These are phyloP conservation scores for Ctenopoma kingsleyae DNA, from an alignment of 2,797 vertebrate genomes.

Conservation along the genomic window DNA sequence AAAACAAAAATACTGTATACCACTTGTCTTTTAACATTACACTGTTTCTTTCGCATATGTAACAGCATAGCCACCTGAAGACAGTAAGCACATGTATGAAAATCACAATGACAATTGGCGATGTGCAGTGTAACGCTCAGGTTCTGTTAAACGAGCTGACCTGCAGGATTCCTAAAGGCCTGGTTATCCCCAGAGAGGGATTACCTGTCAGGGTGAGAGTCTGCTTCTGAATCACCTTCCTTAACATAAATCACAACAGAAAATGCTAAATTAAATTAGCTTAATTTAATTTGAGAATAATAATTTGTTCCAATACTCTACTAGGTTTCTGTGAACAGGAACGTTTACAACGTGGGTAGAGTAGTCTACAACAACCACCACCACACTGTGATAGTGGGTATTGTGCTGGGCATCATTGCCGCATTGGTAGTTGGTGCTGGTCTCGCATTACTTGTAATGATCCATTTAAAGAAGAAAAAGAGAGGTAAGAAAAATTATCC, in stretches of 20 bases:
- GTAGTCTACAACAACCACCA: slow-evolving; percentile 76
- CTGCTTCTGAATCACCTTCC: neutral
- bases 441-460: slow-evolving; percentile 78
- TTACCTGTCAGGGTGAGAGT: slow-evolving; percentile 85
- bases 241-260: neutral
- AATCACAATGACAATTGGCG: slow-evolving; percentile 90
- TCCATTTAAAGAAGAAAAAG: slow-evolving; percentile 80
- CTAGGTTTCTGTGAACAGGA: slow-evolving; percentile 89
- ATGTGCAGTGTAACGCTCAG: slow-evolving; percentile 83
- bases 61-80: slow-evolving; percentile 89
- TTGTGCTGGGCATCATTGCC: slow-evolving; percentile 83
- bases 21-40: neutral
- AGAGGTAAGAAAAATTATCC: slow-evolving; percentile 73
- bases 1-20: neutral
- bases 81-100: slow-evolving; percentile 87
- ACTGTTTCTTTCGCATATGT: neutral
- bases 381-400: slow-evolving; percentile 68
- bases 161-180: slow-evolving; percentile 88
- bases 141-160: slow-evolving; percentile 90
- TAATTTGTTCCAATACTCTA: slow-evolving; percentile 52
- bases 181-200: slow-evolving; percentile 81
- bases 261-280: neutral
- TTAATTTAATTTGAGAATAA: neutral
- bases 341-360: slow-evolving; percentile 78
- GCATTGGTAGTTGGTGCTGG: slow-evolving; percentile 79